phyloP scores from a whole-genome alignment of 2,888 invertebrate genomes.

The Acleris cristana region DNA sequence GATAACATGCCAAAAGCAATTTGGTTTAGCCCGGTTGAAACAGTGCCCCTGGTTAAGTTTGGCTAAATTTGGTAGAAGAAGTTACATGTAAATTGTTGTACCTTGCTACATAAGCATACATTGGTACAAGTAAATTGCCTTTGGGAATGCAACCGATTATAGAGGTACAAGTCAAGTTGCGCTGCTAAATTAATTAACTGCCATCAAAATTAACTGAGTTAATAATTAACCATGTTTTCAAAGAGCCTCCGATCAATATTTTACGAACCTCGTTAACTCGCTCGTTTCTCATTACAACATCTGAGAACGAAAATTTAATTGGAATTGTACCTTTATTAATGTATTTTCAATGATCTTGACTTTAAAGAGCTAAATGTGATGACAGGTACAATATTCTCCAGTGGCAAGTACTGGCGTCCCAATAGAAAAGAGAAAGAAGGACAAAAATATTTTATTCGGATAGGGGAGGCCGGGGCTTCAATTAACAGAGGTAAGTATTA shows the following conservation, averaged over 20 bases:
- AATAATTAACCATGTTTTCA: slow-evolving; percentile 24
- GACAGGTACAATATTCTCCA: too few relatives aligned
- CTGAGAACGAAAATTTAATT: slow-evolving; percentile 19
- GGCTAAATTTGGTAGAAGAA: too few relatives aligned
- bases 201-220: slow-evolving; percentile 19
- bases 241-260: slow-evolving; percentile 24
- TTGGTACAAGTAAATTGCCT: neutral
- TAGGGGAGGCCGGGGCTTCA: too few relatives aligned
- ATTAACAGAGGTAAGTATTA: too few relatives aligned
- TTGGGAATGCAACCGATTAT: neutral
- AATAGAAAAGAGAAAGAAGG: too few relatives aligned
- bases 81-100: neutral
- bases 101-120: neutral
- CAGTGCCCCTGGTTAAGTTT: neutral
- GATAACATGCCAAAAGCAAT: too few relatives aligned
- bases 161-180: neutral
- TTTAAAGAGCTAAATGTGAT: too few relatives aligned
- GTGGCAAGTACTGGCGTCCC: too few relatives aligned
- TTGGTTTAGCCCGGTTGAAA: neutral
- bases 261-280: slow-evolving; percentile 30
- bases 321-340: slow-evolving; percentile 1
- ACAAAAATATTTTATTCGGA: too few relatives aligned
- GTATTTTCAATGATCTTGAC: too few relatives aligned
- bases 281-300: slow-evolving; percentile 22
- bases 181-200: slow-evolving; percentile 14